Conservation (phyloP, 2,888 invertebrate species). For the Alloscopus bannaensis region DNA sequence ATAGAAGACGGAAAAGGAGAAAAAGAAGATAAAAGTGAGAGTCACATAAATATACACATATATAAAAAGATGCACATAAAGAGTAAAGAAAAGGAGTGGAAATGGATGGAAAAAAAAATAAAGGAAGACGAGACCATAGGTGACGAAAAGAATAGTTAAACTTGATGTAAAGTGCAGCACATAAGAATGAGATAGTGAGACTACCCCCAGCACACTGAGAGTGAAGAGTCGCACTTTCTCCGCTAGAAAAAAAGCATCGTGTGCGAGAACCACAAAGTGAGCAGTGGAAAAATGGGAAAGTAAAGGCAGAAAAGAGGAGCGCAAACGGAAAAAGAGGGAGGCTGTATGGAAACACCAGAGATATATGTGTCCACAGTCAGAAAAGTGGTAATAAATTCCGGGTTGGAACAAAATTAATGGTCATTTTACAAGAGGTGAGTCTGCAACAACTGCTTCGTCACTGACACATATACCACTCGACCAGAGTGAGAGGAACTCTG, state of each 20-base stretch:
- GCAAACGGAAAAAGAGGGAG: conserved; percentile 9
- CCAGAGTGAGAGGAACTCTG: too few relatives aligned
- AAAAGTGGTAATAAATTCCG: conserved; percentile 46
- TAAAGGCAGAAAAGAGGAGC: conserved; percentile 2
- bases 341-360: too few relatives aligned
- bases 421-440: conserved; percentile 55
- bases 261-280: neutral
- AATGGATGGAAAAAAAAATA: conserved; percentile 31
- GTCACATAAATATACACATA: too few relatives aligned
- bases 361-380: conserved; percentile 31
- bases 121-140: conserved; percentile 27
- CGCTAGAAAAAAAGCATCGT: neutral
- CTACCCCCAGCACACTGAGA: neutral
- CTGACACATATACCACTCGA: too few relatives aligned
- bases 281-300: conserved; percentile 15
- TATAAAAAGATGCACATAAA: too few relatives aligned
- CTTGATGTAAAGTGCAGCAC: conserved; percentile 22
- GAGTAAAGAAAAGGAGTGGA: conserved; percentile 6
- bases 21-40: neutral
- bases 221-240: conserved; percentile 2
- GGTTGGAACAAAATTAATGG: conserved; percentile 48
- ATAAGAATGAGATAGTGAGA: neutral
- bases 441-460: conserved; percentile 38
- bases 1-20: too few relatives aligned
- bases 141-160: conserved; percentile 29